A percentile compares a stretch with the other conserved stretches of the same genome.
phyloP scores from a whole-genome alignment of 2,888 invertebrate species.

The Dynastes maya region DNA sequence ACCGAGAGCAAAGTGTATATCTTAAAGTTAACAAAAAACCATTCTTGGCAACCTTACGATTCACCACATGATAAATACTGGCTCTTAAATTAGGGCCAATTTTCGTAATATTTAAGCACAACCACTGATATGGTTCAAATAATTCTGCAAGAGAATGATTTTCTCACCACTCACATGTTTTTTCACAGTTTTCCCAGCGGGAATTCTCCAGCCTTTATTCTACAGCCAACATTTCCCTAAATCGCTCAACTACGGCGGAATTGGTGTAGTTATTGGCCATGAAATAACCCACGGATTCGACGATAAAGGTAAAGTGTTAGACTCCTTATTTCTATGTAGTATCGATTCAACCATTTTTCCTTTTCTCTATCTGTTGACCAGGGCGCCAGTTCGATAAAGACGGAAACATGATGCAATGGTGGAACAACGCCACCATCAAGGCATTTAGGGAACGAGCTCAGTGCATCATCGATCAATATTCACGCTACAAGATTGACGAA shows the following conservation, averaged over 20 bases:
- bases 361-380: conserved; percentile 59
- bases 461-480: conserved; percentile 91
- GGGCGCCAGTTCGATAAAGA: conserved; percentile 91
- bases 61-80: no score
- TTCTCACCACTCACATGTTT: background rate
- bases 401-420: conserved; percentile 95
- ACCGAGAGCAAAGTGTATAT: no score
- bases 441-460: conserved; percentile 87
- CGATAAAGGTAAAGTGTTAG: conserved; percentile 78
- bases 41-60: no score
- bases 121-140: no score
- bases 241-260: conserved; percentile 88
- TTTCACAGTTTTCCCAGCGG: conserved; percentile 86
- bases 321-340: background rate
- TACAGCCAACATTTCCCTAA: conserved; percentile 89
- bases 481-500: conserved; percentile 86
- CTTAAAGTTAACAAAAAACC: no score
- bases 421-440: conserved; percentile 87
- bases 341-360: conserved; percentile 9
- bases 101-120: no score
- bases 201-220: conserved; percentile 88
- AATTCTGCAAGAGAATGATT: no score
- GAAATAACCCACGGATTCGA: conserved; percentile 90
- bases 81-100: no score
- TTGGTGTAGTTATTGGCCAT: conserved; percentile 90